Conservation (phyloP, 2,797 vertebrate species). For the Cottoperca gobio region DNA sequence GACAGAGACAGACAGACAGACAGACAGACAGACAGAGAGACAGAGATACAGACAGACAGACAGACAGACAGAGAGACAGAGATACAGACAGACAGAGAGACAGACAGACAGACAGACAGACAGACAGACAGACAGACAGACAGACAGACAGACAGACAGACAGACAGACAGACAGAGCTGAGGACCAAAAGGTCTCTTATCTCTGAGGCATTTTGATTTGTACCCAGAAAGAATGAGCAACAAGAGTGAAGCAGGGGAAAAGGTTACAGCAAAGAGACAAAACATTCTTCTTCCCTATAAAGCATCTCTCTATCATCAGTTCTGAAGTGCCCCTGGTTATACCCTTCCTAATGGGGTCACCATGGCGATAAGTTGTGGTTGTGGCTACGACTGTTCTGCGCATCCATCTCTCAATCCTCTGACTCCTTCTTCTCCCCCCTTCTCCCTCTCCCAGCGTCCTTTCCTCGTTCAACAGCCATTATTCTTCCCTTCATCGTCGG, state of each 20-base stretch:
- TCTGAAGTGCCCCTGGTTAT: conserved; percentile 28
- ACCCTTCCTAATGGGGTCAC: conserved; percentile 46
- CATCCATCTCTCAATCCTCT: conserved; percentile 11
- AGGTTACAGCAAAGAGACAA: conserved; percentile 65
- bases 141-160: too few relatives aligned
- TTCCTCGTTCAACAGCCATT: conserved; percentile 52
- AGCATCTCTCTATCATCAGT: conserved; percentile 58
- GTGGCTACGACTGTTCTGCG: not conserved
- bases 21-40: too few relatives aligned
- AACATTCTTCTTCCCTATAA: conserved; percentile 57
- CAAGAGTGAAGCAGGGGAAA: conserved; percentile 54
- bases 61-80: too few relatives aligned
- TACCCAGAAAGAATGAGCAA: conserved; percentile 64
- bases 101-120: too few relatives aligned
- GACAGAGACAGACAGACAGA: too few relatives aligned
- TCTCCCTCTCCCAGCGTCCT: not conserved
- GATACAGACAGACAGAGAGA: too few relatives aligned
- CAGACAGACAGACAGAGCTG: too few relatives aligned
- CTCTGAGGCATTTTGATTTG: conserved; percentile 64
- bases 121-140: too few relatives aligned
- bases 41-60: too few relatives aligned
- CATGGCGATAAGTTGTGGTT: conserved; percentile 21
- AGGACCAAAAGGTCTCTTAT: conserved; percentile 64
- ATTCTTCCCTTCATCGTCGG: conserved; percentile 68
- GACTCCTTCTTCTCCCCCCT: not conserved